Percentiles rank a stretch among this genome's conserved stretches.
Conservation (phyloP, 2,113 vertebrate species). For the Aldabrachelys gigantea region DNA sequence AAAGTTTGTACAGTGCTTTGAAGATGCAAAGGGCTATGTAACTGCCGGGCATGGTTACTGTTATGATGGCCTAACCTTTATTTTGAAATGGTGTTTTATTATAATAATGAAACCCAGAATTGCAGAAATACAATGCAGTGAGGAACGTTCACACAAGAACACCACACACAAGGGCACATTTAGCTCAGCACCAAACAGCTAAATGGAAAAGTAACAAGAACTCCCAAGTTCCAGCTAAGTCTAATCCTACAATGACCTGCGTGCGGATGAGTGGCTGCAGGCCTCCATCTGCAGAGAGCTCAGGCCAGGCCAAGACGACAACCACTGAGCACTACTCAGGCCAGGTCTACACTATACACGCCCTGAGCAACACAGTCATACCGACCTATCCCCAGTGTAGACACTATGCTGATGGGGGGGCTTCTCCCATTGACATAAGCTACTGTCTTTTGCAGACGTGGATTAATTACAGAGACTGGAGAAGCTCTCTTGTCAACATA, state of each 20-base stretch:
- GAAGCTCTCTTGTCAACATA: neutral
- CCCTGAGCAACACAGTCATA: neutral
- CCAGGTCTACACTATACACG: neutral
- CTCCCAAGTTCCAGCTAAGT: neutral
- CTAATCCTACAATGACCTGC: accelerated
- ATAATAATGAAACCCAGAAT: neutral
- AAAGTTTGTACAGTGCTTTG: neutral
- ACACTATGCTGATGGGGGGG: neutral
- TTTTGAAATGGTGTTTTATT: accelerated
- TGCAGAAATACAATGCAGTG: neutral
- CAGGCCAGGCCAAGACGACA: neutral
- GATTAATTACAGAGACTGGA: neutral
- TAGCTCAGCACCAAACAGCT: neutral
- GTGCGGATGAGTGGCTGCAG: neutral
- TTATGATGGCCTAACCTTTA: neutral
- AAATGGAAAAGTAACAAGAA: neutral
- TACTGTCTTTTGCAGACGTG: neutral
- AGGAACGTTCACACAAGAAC: neutral
- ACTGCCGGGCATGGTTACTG: conserved; percentile 32
- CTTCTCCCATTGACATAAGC: neutral
- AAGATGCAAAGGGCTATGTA: neutral
- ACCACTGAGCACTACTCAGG: neutral
- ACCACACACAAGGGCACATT: neutral
- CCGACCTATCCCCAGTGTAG: neutral
- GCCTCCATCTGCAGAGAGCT: neutral